Base-by-base conservation (phyloP, 1,140 invertebrate genomes). In the Melanaphis sacchari region DNA sequence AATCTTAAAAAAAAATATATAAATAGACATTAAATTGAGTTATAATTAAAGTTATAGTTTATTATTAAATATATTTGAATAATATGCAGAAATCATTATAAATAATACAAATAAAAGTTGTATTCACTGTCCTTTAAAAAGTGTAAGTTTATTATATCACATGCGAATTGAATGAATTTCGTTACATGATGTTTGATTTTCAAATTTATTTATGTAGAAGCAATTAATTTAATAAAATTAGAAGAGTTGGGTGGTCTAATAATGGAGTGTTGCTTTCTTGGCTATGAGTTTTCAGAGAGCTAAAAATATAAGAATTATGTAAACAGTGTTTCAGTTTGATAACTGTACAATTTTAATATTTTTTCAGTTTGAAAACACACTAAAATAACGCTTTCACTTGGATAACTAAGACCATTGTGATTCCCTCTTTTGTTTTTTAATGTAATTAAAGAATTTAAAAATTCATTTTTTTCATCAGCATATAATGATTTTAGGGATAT, bases 281-380 rank as follows among this genome's bases (percentile, higher is more conserved):
- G n/a, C 59, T 66, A 66, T 66, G 59, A 66, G 59, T 66, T 66
- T 66, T 66, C 59, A n/a, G n/a, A 66, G 59, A 66, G n/a, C 59
- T n/a, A 66, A 66, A 66, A 11, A 66, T 66, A 3, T 9, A 0
- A 66, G 59, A 66, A 9, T 66, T 66, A 66, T 66, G 8, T 66
- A 66, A 66, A 66, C n/a, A 66, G 31, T 66, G 59, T n/a, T 66
- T 66, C 31, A 66, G 59, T 66, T 66, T 66, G 59, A 15, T 66
- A 66, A 66, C 59, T n/a, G 59, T 66, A 66, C 4, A 8, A 66
- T 66, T 66, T 66, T 66, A 66, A 66, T 66, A 66, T n/a, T 66
- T 66, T 66, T n/a, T 66, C 59, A 31, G 59, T 66, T 66, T 66
- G 59, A 0, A 66, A 66, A 66, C 59, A 66, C 9, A 66, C 59